These are phyloP conservation scores for Hydroisotoma schaefferi DNA, from an alignment of 2,888 invertebrate genomes.

Conservation along the genomic window DNA sequence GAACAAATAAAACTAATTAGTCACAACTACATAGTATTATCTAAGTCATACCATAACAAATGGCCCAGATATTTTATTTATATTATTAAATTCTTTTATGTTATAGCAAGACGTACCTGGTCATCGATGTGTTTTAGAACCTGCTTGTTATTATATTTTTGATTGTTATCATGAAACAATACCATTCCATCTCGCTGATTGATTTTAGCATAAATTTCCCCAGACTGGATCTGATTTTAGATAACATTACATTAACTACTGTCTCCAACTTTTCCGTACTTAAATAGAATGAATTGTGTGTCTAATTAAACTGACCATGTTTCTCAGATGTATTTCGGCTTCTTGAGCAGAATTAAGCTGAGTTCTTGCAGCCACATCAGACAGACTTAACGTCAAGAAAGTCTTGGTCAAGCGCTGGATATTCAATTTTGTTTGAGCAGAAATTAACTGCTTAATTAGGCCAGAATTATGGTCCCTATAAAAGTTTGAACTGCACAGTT, in stretches of 20 bases:
- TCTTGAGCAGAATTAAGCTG: conserved; percentile 75
- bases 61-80: background rate
- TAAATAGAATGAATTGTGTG: too few relatives aligned
- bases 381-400: conserved; percentile 81
- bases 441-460: conserved; percentile 68
- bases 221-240: conserved; percentile 78
- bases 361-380: conserved; percentile 85
- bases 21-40: background rate
- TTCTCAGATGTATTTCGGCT: conserved; percentile 68
- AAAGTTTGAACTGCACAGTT: conserved; percentile 38
- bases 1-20: background rate
- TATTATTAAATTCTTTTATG: background rate
- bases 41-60: background rate
- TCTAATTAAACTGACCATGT: background rate
- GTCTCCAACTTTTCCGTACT: too few relatives aligned
- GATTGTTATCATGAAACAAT: conserved; percentile 90
- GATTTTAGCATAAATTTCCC: conserved; percentile 93
- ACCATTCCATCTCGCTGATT: conserved; percentile 99
- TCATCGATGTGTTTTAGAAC: conserved; percentile 83
- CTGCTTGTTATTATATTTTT: conserved; percentile 85
- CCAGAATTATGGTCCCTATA: conserved; percentile 59
- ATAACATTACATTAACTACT: conserved; percentile 12
- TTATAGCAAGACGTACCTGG: conserved; percentile 52
- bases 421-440: conserved; percentile 89
- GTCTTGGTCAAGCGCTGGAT: conserved; percentile 94